Base-by-base conservation (phyloP, 2,113 vertebrate species). In the Suncus etruscus region DNA sequence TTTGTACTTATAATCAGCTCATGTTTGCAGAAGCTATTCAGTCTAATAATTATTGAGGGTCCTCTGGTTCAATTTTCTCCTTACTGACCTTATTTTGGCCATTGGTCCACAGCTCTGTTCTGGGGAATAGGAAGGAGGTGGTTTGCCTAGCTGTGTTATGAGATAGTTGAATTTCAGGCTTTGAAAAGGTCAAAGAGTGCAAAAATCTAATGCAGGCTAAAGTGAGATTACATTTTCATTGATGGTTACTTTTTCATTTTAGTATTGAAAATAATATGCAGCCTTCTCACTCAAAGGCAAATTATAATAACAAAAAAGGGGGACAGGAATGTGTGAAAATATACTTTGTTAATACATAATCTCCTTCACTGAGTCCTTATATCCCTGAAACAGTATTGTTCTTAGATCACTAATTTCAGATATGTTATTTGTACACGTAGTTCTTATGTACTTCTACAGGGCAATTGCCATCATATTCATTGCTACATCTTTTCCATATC, bases 1-100 rank as follows among this genome's bases (percentile, higher is more conserved):
- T 93, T 91, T 89, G 94, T 92, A 81, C 29, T 39, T 80, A 86
- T 11, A 86, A 83, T 87, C 50, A 87, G 6, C 75, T 91, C 31
- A 76, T 76, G 91, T 90, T 93, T 81, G 4, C 65, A 91, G 75
- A 83, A 83, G 31, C 25, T 79, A 91, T 87, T 88, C 58, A 77
- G 45, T 69, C 27, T 86, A 86, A 93, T 90, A 89, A 95, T 88
- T 91, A 82, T 7, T n/a, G 3, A 54, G 24, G 11, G 20, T 85
- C 32, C 74, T 82, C 83, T 68, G 31, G 66, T 95, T 50, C 31
- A 39, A 18, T 47, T 66, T 47, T 29, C 51, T 68, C 32, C 68
- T 85, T 87, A 18, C 24, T 84, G 93, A 29, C 14, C 73, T 39
- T 93, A 58, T 70, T 39, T 63, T 78, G n/a, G 29, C 24, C 31